These are phyloP conservation scores for Rhombomys opimus DNA, from an alignment of 2,113 vertebrate species.

Conservation along the genomic window DNA sequence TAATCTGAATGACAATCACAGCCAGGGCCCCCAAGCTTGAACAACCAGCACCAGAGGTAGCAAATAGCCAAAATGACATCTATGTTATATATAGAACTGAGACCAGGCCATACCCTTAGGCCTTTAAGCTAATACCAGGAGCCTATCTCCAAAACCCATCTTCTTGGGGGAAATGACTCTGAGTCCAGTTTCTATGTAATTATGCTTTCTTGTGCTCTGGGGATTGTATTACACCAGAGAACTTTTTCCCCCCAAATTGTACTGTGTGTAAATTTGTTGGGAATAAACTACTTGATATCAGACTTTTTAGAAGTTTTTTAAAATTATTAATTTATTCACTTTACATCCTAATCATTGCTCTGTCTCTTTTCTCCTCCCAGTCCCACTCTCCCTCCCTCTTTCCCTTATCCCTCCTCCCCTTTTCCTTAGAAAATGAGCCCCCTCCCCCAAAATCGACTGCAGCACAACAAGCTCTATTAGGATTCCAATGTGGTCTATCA, in stretches of 20 bases:
- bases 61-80: background rate
- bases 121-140: background rate
- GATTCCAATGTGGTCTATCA: no score
- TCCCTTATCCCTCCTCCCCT: no score
- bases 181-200: background rate
- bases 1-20: background rate
- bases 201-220: background rate
- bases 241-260: background rate
- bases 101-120: accelerated
- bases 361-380: no score
- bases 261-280: background rate
- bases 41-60: background rate
- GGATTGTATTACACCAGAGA: background rate
- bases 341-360: no score
- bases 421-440: no score
- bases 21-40: no score
- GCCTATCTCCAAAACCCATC: background rate
- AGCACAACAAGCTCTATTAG: no score
- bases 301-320: background rate
- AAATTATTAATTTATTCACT: no score
- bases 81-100: background rate
- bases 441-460: no score
- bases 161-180: background rate
- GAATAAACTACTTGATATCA: background rate
- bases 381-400: no score